These are phyloP conservation scores for Crotophaga sulcirostris DNA, from an alignment of 2,113 vertebrate species.

Conservation along the genomic window DNA sequence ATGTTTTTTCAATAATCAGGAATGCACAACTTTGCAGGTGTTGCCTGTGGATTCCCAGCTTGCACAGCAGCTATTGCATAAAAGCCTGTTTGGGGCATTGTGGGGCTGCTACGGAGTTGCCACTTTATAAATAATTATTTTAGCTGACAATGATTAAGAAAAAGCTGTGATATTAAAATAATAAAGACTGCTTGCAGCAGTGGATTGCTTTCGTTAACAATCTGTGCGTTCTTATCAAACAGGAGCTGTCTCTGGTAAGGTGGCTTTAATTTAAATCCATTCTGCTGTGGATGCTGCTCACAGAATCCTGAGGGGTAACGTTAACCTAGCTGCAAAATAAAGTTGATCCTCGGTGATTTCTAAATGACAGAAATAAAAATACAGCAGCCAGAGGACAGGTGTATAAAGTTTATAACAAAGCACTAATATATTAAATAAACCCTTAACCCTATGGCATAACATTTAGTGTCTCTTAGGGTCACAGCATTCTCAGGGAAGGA, in stretches of 20 bases:
- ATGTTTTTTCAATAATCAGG: not conserved
- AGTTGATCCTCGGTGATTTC: not conserved
- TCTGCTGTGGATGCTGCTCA: not conserved
- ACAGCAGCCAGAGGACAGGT: conserved; percentile 8
- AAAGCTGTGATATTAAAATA: not conserved
- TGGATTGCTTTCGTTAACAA: not conserved
- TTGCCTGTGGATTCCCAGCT: not conserved
- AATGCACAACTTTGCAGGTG: not conserved
- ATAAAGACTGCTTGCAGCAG: not conserved
- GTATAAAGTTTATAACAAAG: conserved; percentile 25
- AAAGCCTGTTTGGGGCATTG: not conserved
- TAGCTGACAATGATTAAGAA: not conserved
- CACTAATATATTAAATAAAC: conserved; percentile 37
- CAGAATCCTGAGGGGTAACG: not conserved
- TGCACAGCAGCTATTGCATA: not conserved
- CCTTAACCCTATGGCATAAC: conserved; percentile 4
- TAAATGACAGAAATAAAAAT: conserved; percentile 37
- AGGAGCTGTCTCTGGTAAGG: not conserved
- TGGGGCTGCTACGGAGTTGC: not conserved
- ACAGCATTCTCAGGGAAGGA: not conserved
- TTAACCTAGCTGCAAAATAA: not conserved
- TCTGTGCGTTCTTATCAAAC: not conserved
- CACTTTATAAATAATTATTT: not conserved
- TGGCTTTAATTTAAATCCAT: not conserved
- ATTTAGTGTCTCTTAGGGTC: conserved; percentile 21